Evolutionary conservation across 2,888 invertebrate species (phyloP).

Genomic region (Trimorus sp.): DNA sequence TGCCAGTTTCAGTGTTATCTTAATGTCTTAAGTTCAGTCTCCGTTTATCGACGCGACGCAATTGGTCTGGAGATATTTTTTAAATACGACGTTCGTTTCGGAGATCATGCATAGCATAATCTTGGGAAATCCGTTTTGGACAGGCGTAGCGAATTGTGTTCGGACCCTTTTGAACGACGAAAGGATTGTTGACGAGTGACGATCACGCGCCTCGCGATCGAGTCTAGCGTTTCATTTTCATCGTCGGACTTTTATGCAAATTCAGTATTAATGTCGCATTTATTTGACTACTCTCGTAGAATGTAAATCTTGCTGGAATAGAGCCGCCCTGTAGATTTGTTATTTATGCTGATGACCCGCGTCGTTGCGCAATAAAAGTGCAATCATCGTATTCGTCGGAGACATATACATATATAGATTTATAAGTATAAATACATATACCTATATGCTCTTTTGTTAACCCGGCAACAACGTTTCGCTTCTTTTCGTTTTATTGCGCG

Average conservation of each 20-base stretch:
- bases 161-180: slow-evolving; percentile 30
- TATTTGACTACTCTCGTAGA: slow-evolving; percentile 56
- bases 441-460: slow-evolving; percentile 8
- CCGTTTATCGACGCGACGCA: too few relatives aligned
- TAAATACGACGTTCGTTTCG: slow-evolving; percentile 28
- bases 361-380: not conserved
- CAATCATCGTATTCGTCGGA: not conserved
- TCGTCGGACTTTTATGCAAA: slow-evolving; percentile 60
- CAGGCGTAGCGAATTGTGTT: not conserved
- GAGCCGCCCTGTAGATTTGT: slow-evolving; percentile 43
- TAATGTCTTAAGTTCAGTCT: too few relatives aligned
- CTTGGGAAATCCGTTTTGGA: slow-evolving; percentile 31
- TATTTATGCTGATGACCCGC: slow-evolving; percentile 53
- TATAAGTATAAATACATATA: not conserved
- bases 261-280: slow-evolving; percentile 74
- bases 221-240: slow-evolving; percentile 40
- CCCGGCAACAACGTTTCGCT: not conserved
- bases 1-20: too few relatives aligned
- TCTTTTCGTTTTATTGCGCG: slow-evolving; percentile 22
- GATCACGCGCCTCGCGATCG: too few relatives aligned
- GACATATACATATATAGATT: not conserved
- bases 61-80: too few relatives aligned
- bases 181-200: slow-evolving; percentile 21
- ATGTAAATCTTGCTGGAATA: slow-evolving; percentile 24
- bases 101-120: slow-evolving; percentile 23